These are phyloP conservation scores for Menidia menidia DNA, from an alignment of 2,797 vertebrate species.

Conservation along the genomic window DNA sequence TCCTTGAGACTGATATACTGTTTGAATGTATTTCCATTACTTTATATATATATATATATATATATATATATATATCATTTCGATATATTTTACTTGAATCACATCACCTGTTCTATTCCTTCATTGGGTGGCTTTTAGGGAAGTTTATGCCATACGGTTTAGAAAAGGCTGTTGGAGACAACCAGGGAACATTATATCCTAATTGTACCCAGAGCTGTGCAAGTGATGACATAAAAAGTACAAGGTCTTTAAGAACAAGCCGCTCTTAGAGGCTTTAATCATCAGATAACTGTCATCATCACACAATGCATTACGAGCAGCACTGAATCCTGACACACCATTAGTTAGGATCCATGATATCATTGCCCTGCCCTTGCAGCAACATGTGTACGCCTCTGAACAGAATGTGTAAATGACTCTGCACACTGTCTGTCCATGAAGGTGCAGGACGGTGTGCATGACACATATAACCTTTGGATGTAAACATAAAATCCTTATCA, in stretches of 20 bases:
- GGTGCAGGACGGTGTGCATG: conserved; percentile 19
- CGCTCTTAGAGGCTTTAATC: conserved; percentile 35
- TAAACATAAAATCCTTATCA: conserved; percentile 41
- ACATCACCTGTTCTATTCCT: background rate
- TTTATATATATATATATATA: too few relatives aligned
- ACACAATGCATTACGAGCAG: conserved; percentile 35
- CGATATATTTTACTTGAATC: background rate
- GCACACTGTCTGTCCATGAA: conserved; percentile 29
- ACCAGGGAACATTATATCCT: conserved; percentile 37
- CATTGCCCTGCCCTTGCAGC: conserved; percentile 8
- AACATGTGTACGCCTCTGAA: conserved; percentile 24
- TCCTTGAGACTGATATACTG: background rate
- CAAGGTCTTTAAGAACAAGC: conserved; percentile 55
- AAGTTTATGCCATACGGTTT: conserved; percentile 25
- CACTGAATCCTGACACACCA: conserved; percentile 18
- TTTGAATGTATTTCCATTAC: background rate
- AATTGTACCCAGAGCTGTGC: conserved; percentile 3
- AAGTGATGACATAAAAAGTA: conserved; percentile 28
- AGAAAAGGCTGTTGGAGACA: conserved; percentile 16
- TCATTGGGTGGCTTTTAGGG: conserved; percentile 28
- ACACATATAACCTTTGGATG: conserved; percentile 51
- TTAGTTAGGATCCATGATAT: conserved; percentile 10
- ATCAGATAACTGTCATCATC: conserved; percentile 52
- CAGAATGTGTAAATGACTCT: conserved; percentile 31
- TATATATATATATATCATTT: too few relatives aligned